A percentile compares a stretch with the other conserved stretches of the same genome.
phyloP scores from a whole-genome alignment of 2,113 vertebrate species.

The Pseudolaguvia tuberculata region DNA sequence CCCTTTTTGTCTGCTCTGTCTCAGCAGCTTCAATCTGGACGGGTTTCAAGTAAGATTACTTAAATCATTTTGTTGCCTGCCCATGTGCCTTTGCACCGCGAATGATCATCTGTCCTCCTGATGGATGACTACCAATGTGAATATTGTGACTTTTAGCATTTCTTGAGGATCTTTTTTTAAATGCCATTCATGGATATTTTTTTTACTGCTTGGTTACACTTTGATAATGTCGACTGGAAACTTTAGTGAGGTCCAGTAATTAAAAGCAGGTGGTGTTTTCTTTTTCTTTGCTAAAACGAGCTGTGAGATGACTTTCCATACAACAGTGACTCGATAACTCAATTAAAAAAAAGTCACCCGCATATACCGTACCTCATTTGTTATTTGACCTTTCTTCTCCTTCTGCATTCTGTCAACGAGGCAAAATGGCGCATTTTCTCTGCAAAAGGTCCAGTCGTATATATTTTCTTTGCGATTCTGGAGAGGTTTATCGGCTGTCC shows the following conservation, averaged over 20 bases:
- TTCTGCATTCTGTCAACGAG: slow-evolving; percentile 21
- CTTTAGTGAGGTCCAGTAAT: neutral
- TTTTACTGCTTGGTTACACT: slow-evolving; percentile 5
- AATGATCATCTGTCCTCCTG: slow-evolving; percentile 27
- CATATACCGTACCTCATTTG: neutral
- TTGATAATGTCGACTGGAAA: neutral
- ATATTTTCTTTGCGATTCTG: slow-evolving; percentile 18
- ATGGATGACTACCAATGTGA: slow-evolving; percentile 12
- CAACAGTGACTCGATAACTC: neutral
- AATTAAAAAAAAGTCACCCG: slow-evolving; percentile 12
- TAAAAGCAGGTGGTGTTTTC: neutral
- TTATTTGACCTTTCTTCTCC: slow-evolving; percentile 24
- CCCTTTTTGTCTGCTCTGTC: slow-evolving; percentile 9
- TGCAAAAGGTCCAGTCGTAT: slow-evolving; percentile 22
- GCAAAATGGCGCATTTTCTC: slow-evolving; percentile 14
- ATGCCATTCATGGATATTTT: neutral
- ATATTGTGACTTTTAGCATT: neutral
- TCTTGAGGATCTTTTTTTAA: neutral
- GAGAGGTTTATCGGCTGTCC: neutral
- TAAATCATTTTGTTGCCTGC: slow-evolving; percentile 22
- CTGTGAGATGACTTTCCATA: neutral
- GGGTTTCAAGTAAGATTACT: slow-evolving; percentile 17
- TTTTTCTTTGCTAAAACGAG: neutral
- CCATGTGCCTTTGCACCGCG: neutral
- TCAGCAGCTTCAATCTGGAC: slow-evolving; percentile 12